phyloP scores from a whole-genome alignment of 1,140 invertebrate genomes.

The Aphaenogaster rudis region DNA sequence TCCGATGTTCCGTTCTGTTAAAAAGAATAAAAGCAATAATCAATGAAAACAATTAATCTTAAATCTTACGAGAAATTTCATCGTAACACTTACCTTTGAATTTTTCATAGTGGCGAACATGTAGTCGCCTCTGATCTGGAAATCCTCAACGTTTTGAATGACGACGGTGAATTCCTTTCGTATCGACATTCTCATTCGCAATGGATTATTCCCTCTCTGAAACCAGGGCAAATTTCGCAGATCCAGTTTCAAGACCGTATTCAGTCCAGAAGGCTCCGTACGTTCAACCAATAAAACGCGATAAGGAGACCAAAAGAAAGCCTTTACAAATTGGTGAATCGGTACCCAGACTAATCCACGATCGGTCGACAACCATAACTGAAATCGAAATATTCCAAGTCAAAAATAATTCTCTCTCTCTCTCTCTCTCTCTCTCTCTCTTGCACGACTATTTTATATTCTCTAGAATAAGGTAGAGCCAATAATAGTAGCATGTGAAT shows the following conservation, averaged over 20 bases:
- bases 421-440: too few species aligned
- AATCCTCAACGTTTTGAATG: conserved; percentile 90
- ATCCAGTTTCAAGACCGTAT: conserved; percentile 88
- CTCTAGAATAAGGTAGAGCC: not conserved
- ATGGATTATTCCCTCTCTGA: not conserved
- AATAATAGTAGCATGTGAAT: not conserved
- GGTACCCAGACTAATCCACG: conserved; percentile 91
- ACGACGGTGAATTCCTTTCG: conserved; percentile 39
- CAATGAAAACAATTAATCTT: conserved; percentile 9
- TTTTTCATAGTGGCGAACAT: conserved; percentile 92
- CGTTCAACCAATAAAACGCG: conserved; percentile 90
- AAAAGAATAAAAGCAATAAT: not conserved
- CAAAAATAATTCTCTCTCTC: not conserved
- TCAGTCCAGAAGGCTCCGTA: conserved; percentile 89
- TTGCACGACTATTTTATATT: not conserved
- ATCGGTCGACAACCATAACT: conserved; percentile 93
- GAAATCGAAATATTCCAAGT: conserved; percentile 67
- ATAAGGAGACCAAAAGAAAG: conserved; percentile 90
- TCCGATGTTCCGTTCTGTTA: conserved; percentile 54
- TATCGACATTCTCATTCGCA: not conserved
- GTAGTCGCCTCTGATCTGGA: conserved; percentile 93
- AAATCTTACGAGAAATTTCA: not conserved
- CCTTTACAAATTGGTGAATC: conserved; percentile 92
- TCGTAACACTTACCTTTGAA: conserved; percentile 26
- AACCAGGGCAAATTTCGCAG: not conserved